Evolutionary conservation across 2,888 invertebrate genomes (phyloP).

Genomic region (Lasioglossum malachurum): DNA sequence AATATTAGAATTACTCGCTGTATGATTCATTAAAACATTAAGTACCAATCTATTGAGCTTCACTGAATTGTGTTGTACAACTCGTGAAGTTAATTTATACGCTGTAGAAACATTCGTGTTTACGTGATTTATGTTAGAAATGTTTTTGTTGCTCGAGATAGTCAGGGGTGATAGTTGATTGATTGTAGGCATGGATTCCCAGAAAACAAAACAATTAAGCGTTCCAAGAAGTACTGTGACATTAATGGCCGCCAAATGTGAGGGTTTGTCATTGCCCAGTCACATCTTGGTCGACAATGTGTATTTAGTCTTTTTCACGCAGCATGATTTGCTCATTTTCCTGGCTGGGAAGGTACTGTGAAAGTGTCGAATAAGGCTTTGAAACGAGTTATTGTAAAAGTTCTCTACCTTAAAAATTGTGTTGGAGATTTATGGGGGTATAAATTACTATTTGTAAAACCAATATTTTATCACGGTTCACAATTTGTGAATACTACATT

Average conservation of each 20-base stretch:
- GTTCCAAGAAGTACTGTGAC: background rate
- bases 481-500: too few relatives aligned
- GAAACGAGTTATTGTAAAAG: too few relatives aligned
- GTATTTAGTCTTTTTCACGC: background rate
- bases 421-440: too few relatives aligned
- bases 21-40: background rate
- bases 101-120: background rate
- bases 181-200: background rate
- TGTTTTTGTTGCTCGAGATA: background rate
- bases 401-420: too few relatives aligned
- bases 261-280: background rate
- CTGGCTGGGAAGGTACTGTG: too few relatives aligned
- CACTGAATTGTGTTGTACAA: background rate
- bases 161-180: background rate
- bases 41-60: background rate
- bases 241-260: background rate
- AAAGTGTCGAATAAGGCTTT: background rate
- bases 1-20: too few relatives aligned
- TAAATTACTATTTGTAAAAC: too few relatives aligned
- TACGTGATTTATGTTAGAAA: background rate
- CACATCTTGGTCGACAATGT: background rate
- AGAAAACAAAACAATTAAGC: background rate
- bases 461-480: too few relatives aligned
- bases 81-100: background rate
- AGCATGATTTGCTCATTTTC: conserved; percentile 5